Evolutionary conservation across 1,140 invertebrate species (phyloP), one percentile per base, ranked within the genome.

Genomic region (Ericerus pela): DNA sequence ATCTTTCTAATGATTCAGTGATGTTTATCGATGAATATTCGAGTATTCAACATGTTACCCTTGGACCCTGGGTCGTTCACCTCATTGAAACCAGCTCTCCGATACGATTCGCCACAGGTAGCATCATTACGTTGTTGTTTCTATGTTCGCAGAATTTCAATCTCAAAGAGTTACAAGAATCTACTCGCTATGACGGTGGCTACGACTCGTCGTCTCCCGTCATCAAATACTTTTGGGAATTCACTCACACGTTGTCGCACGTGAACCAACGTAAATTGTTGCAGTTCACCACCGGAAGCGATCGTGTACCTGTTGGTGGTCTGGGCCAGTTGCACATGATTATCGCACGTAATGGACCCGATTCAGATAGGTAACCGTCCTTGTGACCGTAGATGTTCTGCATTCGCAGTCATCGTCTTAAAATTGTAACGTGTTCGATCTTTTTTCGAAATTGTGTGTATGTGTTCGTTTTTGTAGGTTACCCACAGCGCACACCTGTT

Each of bases 401-500:
- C n/a, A n/a, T n/a, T n/a, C n/a, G n/a, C n/a, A n/a, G n/a, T 22
- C 8, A 22, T 22, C 41, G 41, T 47, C 14, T 10, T 54, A 1
- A 55, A 29, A 14, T 14, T 11, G 18, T 43, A 18, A 26, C 51
- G n/a, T 41, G 54, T 56, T 12, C 41, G 53, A 28, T 47, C 6
- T 57, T 57, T 58, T 28, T 16, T 22, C 29, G 8, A 29, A 29
- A 24, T 41, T 51, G 57, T 58, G 20, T 52, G 27, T 57, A 51
- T 30, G 51, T 55, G 33, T 41, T 51, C 56, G 11, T 51, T 37
- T 59, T 29, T 31, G 33, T 62, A 77, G 84, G 26, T 70, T 88
- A 62, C 85, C 85, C 29, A 86, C 83, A 16, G 84, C 84, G 10
- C 94, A 97, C 68, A 97, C 94, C 0, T 98, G 94, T 70, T 96